These are phyloP conservation scores for Dusona sp. DNA, from an alignment of 2,888 invertebrate genomes.

Conservation along the genomic window DNA sequence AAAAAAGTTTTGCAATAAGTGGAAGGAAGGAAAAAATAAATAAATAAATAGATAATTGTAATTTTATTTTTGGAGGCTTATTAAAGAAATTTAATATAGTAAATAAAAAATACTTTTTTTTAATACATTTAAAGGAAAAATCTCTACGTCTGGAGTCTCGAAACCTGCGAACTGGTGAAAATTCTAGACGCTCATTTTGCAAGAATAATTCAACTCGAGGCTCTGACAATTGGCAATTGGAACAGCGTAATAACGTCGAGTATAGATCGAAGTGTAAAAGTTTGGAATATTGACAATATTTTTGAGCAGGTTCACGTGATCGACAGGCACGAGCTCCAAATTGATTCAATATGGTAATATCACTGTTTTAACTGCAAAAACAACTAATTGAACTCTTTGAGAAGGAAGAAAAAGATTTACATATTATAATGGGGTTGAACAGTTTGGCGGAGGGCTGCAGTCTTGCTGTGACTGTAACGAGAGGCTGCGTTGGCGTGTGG, in stretches of 20 bases:
- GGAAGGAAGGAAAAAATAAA: not conserved
- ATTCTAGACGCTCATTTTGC: conserved; percentile 98
- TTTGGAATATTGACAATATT: conserved; percentile 99
- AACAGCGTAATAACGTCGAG: conserved; percentile 98
- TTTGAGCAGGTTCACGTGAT: conserved; percentile 99
- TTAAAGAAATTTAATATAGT: not conserved
- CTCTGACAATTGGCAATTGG: conserved; percentile 95
- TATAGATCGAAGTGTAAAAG: conserved; percentile 98
- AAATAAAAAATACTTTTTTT: not conserved
- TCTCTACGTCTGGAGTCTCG: conserved; percentile 96
- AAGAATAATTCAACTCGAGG: conserved; percentile 95
- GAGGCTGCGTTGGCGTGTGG: conserved; percentile 98
- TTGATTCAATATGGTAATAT: conserved; percentile 93
- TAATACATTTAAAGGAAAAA: conserved; percentile 89
- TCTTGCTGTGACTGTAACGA: conserved; percentile 95
- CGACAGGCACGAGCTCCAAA: conserved; percentile 97
- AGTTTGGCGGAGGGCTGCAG: conserved; percentile 92
- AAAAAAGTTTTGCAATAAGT: not conserved
- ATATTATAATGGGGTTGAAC: conserved; percentile 1
- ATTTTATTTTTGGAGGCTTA: not conserved
- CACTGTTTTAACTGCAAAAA: not conserved
- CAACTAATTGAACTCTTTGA: not conserved
- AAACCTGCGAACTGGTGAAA: conserved; percentile 93
- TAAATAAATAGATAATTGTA: not conserved
- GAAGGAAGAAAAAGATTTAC: not conserved